Evolutionary conservation across 2,797 vertebrate species (phyloP), one percentile per base, ranked within the genome.

Genomic region (Alosa sapidissima): DNA sequence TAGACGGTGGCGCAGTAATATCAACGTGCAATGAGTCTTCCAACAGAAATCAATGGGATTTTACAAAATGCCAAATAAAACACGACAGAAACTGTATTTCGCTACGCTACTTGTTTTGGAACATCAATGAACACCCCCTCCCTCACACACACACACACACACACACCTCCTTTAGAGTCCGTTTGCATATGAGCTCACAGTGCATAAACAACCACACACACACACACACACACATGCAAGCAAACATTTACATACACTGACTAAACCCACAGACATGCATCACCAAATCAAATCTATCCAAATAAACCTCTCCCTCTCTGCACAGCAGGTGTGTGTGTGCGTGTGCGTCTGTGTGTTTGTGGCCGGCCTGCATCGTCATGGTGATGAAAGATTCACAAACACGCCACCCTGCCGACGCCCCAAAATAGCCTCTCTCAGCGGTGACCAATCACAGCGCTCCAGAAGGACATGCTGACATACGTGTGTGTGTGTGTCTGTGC

Each of bases 241-340:
- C 33, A 75, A 75, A 75, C 36, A 75, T 75, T 75, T 75, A 75
- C 68, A 75, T 75, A 41, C 5, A 41, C 68, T 75, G 68, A 33
- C 33, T 33, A 75, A 75, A 75, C 33, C 14, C 68, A 75, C 8
- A 75, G 33, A 13, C 62, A 75, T 72, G 65, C 68, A 75, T 75
- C 33, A 75, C 68, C 41, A 5, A 45, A 41, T 75, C 33, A 75
- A 75, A 75, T 41, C 33, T 75, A 75, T 75, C 68, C 68, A 75
- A 75, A 75, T 75, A 75, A 75, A 41, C 14, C 68, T 75, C 13
- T 75, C 13, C 36, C 68, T 28, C 68, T 75, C 9, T 75, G 5
- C 55, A 58, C 19, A 45, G 68, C 68, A 75, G 68, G 68, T 75
- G 68, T 75, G 68, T 24, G 24, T 68, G 62, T 21, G 62, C 10